Evolutionary conservation across 2,113 vertebrate species (phyloP).

Genomic region (Cephalopterus ornatus): DNA sequence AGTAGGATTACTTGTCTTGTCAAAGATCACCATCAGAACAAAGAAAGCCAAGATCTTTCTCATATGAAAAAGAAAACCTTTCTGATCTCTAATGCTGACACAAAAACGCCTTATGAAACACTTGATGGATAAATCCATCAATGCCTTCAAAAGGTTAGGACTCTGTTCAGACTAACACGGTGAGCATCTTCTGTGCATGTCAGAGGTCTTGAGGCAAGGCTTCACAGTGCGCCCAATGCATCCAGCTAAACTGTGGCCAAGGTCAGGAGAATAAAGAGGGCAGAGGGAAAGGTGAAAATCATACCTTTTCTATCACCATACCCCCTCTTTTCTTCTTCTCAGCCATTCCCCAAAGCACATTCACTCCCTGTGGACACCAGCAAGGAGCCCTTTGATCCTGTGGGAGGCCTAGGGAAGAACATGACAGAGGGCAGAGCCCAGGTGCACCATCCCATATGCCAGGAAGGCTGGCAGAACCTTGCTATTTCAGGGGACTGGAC

Average conservation of each 20-base stretch:
- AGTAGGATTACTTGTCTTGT: conserved; percentile 41
- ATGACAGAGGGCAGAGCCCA: background rate
- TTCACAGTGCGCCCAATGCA: background rate
- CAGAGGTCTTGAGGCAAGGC: background rate
- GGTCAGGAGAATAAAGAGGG: background rate
- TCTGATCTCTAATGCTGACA: background rate
- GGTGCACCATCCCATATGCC: background rate
- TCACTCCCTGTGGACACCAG: background rate
- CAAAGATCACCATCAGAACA: background rate
- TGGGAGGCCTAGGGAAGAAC: background rate
- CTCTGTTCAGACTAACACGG: conserved; percentile 13
- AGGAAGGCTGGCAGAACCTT: background rate
- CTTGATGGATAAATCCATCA: background rate
- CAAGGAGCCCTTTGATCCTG: background rate
- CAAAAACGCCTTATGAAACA: conserved; percentile 13
- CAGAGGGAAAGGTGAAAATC: fast-evolving
- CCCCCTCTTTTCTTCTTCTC: background rate
- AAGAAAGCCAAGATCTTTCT: background rate
- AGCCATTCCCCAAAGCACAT: background rate
- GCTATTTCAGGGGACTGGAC: background rate
- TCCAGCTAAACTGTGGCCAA: background rate
- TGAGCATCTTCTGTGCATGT: fast-evolving
- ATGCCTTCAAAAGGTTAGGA: conserved; percentile 51
- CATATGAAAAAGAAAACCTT: background rate
- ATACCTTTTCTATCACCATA: background rate